Percentiles rank a stretch among this genome's conserved stretches.
Conservation (phyloP, 2,888 invertebrate genomes). For the Aromia moschata region DNA sequence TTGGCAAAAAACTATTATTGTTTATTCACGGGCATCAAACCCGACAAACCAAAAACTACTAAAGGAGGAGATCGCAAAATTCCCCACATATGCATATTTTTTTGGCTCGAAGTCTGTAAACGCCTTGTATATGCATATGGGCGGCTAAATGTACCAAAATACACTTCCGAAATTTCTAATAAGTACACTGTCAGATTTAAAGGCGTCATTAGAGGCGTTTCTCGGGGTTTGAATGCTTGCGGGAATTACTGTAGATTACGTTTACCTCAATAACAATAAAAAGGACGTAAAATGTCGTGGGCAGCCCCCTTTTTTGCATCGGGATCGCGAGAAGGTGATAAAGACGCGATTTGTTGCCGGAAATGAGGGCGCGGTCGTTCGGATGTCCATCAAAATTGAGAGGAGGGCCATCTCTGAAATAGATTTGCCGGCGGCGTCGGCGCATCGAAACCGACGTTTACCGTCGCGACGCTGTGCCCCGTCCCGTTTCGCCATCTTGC, state of each 20-base stretch:
- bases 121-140: too few species aligned
- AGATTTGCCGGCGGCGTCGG: constrained; percentile 56
- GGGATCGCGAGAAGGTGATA: constrained; percentile 49
- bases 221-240: too few species aligned
- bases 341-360: constrained; percentile 60
- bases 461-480: constrained; percentile 54
- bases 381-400: constrained; percentile 65
- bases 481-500: constrained; percentile 59
- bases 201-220: too few species aligned
- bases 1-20: too few species aligned
- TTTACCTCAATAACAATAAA: constrained; percentile 14
- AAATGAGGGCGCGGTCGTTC: constrained; percentile 63
- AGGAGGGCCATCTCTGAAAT: constrained; percentile 62
- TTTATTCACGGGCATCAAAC: too few species aligned
- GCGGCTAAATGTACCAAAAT: too few species aligned
- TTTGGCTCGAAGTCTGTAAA: too few species aligned
- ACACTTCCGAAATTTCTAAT: too few species aligned
- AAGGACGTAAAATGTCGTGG: constrained; percentile 6
- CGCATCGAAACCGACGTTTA: constrained; percentile 51
- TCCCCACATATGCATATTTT: too few species aligned
- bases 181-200: too few species aligned
- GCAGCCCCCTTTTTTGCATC: constrained; percentile 22
- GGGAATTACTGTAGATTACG: background rate
- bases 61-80: too few species aligned
- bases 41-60: too few species aligned